Conservation (phyloP, 1,140 invertebrate species). For the Sinonovacula constricta region DNA sequence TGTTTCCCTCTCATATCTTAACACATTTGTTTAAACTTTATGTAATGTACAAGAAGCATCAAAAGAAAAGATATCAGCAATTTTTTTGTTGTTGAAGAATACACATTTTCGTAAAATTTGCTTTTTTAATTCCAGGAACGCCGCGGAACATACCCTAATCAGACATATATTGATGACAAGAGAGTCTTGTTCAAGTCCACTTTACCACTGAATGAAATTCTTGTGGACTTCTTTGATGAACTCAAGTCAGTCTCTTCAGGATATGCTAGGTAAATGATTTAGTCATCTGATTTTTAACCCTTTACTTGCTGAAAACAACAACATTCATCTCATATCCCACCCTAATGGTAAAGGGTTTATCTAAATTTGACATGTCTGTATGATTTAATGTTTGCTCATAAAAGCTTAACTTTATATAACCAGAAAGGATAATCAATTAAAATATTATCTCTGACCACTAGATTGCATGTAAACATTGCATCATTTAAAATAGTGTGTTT, state of each 20-base stretch:
- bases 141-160: slow-evolving; percentile 87
- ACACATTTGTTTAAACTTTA: too few relatives aligned
- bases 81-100: too few relatives aligned
- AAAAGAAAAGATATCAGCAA: too few relatives aligned
- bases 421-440: too few relatives aligned
- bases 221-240: slow-evolving; percentile 96
- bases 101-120: too few relatives aligned
- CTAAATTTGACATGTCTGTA: not conserved
- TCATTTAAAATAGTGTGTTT: too few relatives aligned
- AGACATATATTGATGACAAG: slow-evolving; percentile 89
- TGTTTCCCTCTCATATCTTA: too few relatives aligned
- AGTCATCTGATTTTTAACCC: not conserved
- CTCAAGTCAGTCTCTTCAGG: slow-evolving; percentile 94
- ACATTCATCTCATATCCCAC: not conserved
- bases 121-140: slow-evolving; percentile 82
- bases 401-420: too few relatives aligned
- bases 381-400: too few relatives aligned
- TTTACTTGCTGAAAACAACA: not conserved
- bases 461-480: too few relatives aligned
- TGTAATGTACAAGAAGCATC: too few relatives aligned
- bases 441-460: too few relatives aligned
- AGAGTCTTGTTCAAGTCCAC: slow-evolving; percentile 90
- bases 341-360: not conserved
- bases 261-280: slow-evolving; percentile 84
- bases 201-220: slow-evolving; percentile 94